Evolutionary conservation across 64 coral and sea anemone genomes (phyloP).

Genomic region (Acropora tenuis): DNA sequence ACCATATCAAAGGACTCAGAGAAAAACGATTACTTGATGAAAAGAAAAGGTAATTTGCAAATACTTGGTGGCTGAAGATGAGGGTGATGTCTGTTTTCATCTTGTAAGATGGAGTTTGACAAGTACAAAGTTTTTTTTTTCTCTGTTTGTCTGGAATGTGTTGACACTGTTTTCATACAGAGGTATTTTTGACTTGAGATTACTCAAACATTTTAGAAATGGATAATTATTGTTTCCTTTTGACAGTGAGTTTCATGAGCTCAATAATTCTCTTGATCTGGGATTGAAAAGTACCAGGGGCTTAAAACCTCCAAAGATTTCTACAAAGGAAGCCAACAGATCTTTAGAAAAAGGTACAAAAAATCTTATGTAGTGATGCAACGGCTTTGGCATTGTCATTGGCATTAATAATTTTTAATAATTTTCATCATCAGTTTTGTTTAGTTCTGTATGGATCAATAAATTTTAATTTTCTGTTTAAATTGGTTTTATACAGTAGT

Average conservation of each 20-base stretch:
- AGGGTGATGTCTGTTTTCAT: neutral
- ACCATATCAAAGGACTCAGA: slow-evolving; percentile 80
- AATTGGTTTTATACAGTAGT: too few relatives aligned
- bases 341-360: slow-evolving; percentile 56
- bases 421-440: too few relatives aligned
- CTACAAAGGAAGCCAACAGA: slow-evolving; percentile 34
- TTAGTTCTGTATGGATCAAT: too few relatives aligned
- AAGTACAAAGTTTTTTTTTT: too few relatives aligned
- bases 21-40: slow-evolving; percentile 38
- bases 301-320: slow-evolving; percentile 82
- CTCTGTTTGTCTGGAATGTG: too few relatives aligned
- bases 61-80: neutral
- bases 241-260: slow-evolving; percentile 71
- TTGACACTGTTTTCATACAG: too few relatives aligned
- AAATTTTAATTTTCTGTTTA: too few relatives aligned
- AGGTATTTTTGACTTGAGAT: neutral
- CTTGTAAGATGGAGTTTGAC: too few relatives aligned
- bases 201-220: neutral
- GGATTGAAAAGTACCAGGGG: slow-evolving; percentile 82
- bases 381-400: too few relatives aligned
- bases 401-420: too few relatives aligned
- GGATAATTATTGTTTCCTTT: neutral
- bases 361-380: too few relatives aligned
- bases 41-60: slow-evolving; percentile 67
- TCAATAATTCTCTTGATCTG: slow-evolving; percentile 77